These are phyloP conservation scores for Hecatera dysodea DNA, from an alignment of 2,888 invertebrate genomes.

Conservation along the genomic window DNA sequence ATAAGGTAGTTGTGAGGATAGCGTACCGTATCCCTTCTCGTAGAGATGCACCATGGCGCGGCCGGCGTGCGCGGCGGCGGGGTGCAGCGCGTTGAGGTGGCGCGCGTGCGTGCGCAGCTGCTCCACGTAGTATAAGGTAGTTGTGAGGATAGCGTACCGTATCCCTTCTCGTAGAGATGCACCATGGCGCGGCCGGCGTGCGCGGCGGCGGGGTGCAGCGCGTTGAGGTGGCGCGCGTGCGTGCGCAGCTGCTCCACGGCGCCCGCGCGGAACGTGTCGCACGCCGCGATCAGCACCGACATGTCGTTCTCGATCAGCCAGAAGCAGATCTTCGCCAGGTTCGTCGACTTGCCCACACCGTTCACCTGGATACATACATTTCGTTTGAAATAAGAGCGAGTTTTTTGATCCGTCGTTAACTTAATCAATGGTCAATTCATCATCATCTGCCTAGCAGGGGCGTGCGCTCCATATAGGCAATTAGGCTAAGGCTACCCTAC, in stretches of 20 bases:
- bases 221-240: slow-evolving; percentile 97
- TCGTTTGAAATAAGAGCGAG: not conserved
- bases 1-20: too few relatives aligned
- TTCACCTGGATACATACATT: slow-evolving; percentile 91
- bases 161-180: slow-evolving; percentile 99
- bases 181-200: slow-evolving; percentile 95
- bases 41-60: slow-evolving; percentile 97
- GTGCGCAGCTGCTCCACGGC: slow-evolving; percentile 99
- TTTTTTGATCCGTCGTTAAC: too few relatives aligned
- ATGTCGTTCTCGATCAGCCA: slow-evolving; percentile 99
- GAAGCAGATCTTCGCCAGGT: slow-evolving; percentile 99
- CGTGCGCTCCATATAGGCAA: too few relatives aligned
- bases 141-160: slow-evolving; percentile 88
- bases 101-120: slow-evolving; percentile 98
- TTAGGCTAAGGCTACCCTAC: too few relatives aligned
- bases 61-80: slow-evolving; percentile 93
- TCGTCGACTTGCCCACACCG: slow-evolving; percentile 99
- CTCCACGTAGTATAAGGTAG: slow-evolving; percentile 93
- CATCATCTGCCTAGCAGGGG: too few relatives aligned
- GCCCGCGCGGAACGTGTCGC: slow-evolving; percentile 99
- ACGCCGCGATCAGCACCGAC: slow-evolving; percentile 99
- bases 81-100: slow-evolving; percentile 98
- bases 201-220: slow-evolving; percentile 95
- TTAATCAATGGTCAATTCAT: too few relatives aligned
- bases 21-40: slow-evolving; percentile 98